phyloP scores from a whole-genome alignment of 2,888 invertebrate species.

The Pammene fasciana region DNA sequence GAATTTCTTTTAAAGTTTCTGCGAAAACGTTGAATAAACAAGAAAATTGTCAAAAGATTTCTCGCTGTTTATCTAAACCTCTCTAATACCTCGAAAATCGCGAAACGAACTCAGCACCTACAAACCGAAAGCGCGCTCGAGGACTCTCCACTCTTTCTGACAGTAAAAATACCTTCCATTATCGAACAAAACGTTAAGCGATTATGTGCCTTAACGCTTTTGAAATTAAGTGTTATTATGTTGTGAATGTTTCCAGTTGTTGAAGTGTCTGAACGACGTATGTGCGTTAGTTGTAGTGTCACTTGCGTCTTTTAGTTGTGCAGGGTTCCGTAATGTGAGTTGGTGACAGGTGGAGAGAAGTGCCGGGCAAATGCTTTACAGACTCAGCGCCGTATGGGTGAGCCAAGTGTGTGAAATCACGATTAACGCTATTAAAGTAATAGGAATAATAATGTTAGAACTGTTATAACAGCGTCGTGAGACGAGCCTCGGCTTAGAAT shows the following conservation, averaged over 20 bases:
- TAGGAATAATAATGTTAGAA: neutral
- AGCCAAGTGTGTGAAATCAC: neutral
- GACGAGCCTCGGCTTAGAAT: no score
- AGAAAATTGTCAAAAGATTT: slow-evolving; percentile 7
- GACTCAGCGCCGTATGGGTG: neutral
- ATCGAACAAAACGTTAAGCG: neutral
- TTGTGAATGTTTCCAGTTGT: slow-evolving; percentile 19
- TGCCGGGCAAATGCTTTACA: slow-evolving; percentile 19
- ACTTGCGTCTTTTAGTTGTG: slow-evolving; percentile 1
- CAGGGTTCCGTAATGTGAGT: neutral
- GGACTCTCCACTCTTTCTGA: slow-evolving; percentile 21
- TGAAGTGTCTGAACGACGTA: slow-evolving; percentile 1
- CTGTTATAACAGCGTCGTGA: neutral
- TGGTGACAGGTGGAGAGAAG: slow-evolving; percentile 32
- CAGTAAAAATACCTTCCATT: slow-evolving; percentile 21
- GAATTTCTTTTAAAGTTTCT: neutral
- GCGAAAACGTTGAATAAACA: neutral
- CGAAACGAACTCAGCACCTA: slow-evolving; percentile 5
- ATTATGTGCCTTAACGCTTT: slow-evolving; percentile 21
- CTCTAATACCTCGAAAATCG: slow-evolving; percentile 4
- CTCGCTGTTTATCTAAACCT: slow-evolving; percentile 13
- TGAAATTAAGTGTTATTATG: slow-evolving; percentile 9
- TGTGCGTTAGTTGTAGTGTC: neutral
- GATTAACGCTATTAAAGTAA: neutral
- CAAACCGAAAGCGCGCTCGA: slow-evolving; percentile 15